Evolutionary conservation across 2,113 vertebrate species (phyloP).

Genomic region (Pseudopipra pipra): DNA sequence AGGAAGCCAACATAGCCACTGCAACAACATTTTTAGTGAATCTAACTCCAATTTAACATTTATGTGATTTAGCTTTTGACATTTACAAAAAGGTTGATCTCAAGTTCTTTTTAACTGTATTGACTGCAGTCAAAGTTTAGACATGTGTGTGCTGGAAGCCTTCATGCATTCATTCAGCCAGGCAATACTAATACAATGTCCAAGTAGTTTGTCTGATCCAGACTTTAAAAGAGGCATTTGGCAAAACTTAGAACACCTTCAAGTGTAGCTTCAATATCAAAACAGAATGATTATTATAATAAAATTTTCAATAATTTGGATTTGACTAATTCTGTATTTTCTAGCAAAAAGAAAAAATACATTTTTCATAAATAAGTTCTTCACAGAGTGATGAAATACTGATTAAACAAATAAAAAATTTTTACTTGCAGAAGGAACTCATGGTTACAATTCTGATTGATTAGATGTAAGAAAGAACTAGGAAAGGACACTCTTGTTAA

Average conservation of each 20-base stretch:
- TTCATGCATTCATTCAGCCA: neutral
- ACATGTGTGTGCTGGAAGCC: neutral
- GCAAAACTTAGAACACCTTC: neutral
- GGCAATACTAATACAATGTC: neutral
- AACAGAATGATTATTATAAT: neutral
- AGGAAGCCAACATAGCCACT: neutral
- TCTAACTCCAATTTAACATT: neutral
- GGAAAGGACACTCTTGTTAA: neutral
- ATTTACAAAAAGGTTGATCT: neutral
- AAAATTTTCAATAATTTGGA: neutral
- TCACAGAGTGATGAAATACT: neutral
- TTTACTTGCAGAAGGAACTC: neutral
- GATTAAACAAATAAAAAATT: neutral
- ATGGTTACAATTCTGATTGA: neutral
- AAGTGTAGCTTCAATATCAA: neutral
- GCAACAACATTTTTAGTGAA: neutral
- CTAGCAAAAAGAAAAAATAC: neutral
- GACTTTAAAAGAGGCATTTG: neutral
- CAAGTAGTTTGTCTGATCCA: neutral
- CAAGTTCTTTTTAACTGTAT: neutral
- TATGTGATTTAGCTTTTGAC: neutral
- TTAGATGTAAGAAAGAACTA: neutral
- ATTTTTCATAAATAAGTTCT: neutral
- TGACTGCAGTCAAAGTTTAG: neutral
- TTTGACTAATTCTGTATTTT: neutral